Base-by-base conservation (phyloP, 2,113 vertebrate genomes). In the Fregata magnificens region DNA sequence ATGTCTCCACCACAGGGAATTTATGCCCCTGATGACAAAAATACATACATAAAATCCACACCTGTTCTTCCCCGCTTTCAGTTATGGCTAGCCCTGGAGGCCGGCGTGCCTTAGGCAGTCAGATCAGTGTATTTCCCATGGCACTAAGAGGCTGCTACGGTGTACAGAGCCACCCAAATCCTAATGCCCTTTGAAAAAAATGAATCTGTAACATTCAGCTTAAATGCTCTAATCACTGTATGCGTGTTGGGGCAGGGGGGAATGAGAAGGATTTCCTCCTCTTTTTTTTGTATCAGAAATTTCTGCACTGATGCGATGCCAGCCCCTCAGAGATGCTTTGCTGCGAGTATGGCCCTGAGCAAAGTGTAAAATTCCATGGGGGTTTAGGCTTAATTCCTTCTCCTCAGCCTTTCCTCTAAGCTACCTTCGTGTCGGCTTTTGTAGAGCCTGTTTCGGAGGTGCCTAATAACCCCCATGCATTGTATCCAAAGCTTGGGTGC, bases 321-420 rank as follows among this genome's bases (percentile, higher is more conserved):
- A 91, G 58, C 50, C 63, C n/a, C 72, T 66, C 38, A 50, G 83
- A 86, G 63, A 32, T 53, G 29, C 17, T 86, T 86, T 74, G 45
- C 67, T 78, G 16, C 0, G 0, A 77, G 71, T 80, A 79, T 88
- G 82, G 86, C 91, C 63, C 44, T 0, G 7, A 78, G 55, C 45
- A 55, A 95, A 92, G 76, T 55, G 72, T 78, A 96, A 95, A 83
- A 95, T 95, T 91, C 91, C 82, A 29, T 1, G 4, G 50, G 19
- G 50, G 55, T 88, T 95, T 88, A 92, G 50, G 50, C 67, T 96
- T 86, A 95, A 95, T 95, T 90, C 88, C 69, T 88, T 78, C 50
- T 95, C 14, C 44, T 74, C 76, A 86, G 80, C 59, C 62, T 86
- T 84, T 86, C 58, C 53, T 77, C 72, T 81, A 49, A 92, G 83